Evolutionary conservation across 2,113 vertebrate genomes (phyloP).

Genomic region (Saccopteryx leptura): DNA sequence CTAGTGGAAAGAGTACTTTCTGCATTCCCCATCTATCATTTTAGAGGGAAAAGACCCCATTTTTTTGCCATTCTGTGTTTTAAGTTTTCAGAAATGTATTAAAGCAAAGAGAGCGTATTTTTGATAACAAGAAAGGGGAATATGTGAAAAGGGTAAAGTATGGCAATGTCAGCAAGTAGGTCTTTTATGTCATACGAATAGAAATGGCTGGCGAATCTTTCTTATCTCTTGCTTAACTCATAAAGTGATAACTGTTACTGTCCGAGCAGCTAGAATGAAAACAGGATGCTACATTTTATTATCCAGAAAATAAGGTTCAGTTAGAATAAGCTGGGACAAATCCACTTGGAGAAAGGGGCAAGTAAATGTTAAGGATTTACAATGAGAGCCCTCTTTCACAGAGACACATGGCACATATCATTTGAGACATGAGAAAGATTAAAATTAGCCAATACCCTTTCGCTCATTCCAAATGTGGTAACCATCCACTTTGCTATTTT

Average conservation of each 20-base stretch:
- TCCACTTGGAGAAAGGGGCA: neutral
- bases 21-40: too few species aligned
- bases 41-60: neutral
- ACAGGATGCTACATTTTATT: neutral
- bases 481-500: slow-evolving; percentile 99
- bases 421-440: neutral
- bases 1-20: neutral
- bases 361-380: neutral
- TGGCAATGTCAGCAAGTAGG: too few species aligned
- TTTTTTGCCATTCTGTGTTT: neutral
- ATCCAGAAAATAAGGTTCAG: neutral
- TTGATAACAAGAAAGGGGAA: neutral
- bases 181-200: neutral
- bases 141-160: too few species aligned
- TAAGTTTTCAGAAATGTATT: neutral
- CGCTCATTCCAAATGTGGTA: slow-evolving; percentile 98
- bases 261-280: neutral
- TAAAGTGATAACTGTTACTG: neutral
- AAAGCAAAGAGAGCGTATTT: neutral
- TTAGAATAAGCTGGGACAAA: neutral
- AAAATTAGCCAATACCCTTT: slow-evolving; percentile 92
- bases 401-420: neutral
- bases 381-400: neutral
- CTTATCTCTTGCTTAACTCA: slow-evolving; percentile 1
- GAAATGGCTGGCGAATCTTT: neutral